Conservation (phyloP, 2,797 vertebrate species). For the Cirrhinus molitorella region DNA sequence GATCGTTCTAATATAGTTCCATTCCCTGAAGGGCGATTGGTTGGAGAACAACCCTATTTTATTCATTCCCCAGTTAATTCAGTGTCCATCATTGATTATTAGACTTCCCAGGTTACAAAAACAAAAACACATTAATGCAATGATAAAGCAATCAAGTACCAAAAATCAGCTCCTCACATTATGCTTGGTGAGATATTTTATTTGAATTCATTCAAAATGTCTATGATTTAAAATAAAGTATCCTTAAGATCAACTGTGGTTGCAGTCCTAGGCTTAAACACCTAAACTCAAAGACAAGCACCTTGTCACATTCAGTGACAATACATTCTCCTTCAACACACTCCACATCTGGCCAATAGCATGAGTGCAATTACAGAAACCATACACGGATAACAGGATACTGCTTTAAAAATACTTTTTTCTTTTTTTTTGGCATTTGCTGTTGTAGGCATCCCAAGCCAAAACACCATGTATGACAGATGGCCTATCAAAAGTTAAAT, state of each 20-base stretch:
- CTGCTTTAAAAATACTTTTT: slow-evolving; percentile 20
- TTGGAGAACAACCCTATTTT: slow-evolving; percentile 22
- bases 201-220: slow-evolving; percentile 66
- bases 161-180: slow-evolving; percentile 7
- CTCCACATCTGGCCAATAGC: slow-evolving; percentile 45
- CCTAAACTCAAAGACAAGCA: slow-evolving; percentile 39
- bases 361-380: slow-evolving; percentile 52
- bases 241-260: slow-evolving; percentile 62
- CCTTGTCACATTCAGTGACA: slow-evolving; percentile 14
- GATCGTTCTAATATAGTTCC: neutral
- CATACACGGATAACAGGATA: slow-evolving; percentile 33
- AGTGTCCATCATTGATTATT: neutral
- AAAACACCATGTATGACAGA: neutral
- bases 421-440: slow-evolving; percentile 41
- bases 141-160: slow-evolving; percentile 7
- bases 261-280: slow-evolving; percentile 44
- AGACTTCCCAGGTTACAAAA: neutral
- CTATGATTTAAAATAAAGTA: slow-evolving; percentile 65
- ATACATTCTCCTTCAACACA: slow-evolving; percentile 21
- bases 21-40: neutral
- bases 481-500: slow-evolving; percentile 3
- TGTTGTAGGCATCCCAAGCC: slow-evolving; percentile 18
- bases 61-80: neutral
- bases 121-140: neutral
- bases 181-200: slow-evolving; percentile 67